Evolutionary conservation across 2,888 invertebrate species (phyloP), one percentile per base, ranked within the genome.

Genomic region (Eupithecia inturbata): DNA sequence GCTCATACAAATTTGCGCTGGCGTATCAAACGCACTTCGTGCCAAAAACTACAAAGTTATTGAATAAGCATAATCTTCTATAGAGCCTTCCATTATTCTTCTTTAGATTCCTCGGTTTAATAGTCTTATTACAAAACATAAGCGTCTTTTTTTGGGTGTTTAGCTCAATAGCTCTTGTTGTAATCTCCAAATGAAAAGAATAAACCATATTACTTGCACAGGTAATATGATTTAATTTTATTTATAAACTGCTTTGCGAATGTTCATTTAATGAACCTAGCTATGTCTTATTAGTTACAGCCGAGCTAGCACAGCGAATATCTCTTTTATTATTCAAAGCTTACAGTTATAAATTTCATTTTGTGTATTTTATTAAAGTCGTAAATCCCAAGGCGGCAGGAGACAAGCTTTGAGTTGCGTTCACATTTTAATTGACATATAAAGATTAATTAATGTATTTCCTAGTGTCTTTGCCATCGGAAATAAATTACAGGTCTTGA

Each of bases 381-480:
- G 66, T 79, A 79, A 72, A 74, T 80, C 79, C 76, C 77, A 71
- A 53, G 33, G 33, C 49, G 76, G 68, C 77, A 80, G 77, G 75
- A 79, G 79, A 78, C 78, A 80, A 81, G 78, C 64, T 64, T 41
- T 80, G 78, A 81, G 78, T 80, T 53, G 68, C 67, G 70, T 68
- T 72, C 73, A 68, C 67, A 71, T 72, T 74, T 74, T 73, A 72
- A 74, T 75, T 75, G 77, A 77, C 76, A 76, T 67, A 73, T 73
- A 67, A 45, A 62, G 67, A 72, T 73, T 72, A 74, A 79, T 70
- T 69, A 74, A 63, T 77, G 70, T 70, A 33, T 41, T 62, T 68
- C 53, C 71, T 71, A 26, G 70, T 73, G 67, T 67, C 70, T 70
- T 68, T 39, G 64, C 66, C 63, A 64, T 74, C 73, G 63, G 69